phyloP scores from a whole-genome alignment of 2,797 vertebrate genomes.

The Acrocephalus scirpaceus region DNA sequence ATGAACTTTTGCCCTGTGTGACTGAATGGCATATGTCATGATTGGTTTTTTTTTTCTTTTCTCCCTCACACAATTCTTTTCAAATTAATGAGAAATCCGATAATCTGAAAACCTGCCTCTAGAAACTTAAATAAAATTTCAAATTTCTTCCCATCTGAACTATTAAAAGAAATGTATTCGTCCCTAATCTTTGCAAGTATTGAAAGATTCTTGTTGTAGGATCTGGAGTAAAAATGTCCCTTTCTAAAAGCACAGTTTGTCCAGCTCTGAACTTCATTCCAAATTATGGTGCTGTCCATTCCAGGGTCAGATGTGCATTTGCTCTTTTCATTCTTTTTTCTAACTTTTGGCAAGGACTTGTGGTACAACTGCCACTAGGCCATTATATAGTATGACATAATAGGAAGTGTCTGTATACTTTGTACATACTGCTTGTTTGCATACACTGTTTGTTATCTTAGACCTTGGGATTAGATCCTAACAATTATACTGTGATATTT shows the following conservation, averaged over 20 bases:
- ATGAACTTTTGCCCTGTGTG: not conserved
- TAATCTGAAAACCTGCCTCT: not conserved
- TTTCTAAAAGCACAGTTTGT: not conserved
- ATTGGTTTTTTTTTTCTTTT: not conserved
- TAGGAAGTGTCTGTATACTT: not conserved
- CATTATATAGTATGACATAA: not conserved
- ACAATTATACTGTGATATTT: not conserved
- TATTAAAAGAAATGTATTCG: not conserved
- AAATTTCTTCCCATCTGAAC: not conserved
- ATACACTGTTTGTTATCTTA: not conserved
- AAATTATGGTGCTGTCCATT: not conserved
- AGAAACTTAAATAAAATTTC: not conserved
- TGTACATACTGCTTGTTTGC: not conserved
- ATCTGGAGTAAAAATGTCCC: not conserved
- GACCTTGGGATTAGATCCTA: not conserved
- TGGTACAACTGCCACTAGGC: not conserved
- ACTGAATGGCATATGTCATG: not conserved
- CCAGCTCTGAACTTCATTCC: not conserved
- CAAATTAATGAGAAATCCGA: not conserved
- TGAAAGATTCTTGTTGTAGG: not conserved
- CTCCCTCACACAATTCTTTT: not conserved
- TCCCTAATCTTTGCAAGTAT: not conserved
- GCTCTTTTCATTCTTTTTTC: not conserved
- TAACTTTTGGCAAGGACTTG: not conserved
- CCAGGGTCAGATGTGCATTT: not conserved